These are phyloP conservation scores for Spisula subtruncata DNA, from an alignment of 2,888 invertebrate species.

Conservation along the genomic window DNA sequence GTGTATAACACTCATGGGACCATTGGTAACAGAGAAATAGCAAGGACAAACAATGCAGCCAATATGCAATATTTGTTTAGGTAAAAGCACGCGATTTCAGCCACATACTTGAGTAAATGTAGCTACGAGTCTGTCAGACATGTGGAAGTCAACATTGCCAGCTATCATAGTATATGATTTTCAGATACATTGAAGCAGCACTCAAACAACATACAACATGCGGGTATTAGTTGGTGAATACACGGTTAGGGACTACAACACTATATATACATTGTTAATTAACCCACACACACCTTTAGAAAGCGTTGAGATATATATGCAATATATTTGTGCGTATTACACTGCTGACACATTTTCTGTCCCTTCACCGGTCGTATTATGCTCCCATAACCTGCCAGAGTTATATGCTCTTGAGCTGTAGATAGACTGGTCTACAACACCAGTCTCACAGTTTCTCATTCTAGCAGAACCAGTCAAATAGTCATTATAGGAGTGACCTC, in stretches of 20 bases:
- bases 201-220: background rate
- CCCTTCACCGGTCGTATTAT: constrained; percentile 41
- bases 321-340: constrained; percentile 46
- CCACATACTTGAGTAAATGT: too few species aligned
- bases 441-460: constrained; percentile 61
- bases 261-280: constrained; percentile 22
- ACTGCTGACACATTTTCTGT: constrained; percentile 56
- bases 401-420: constrained; percentile 66
- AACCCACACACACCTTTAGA: constrained; percentile 63
- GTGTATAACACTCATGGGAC: too few species aligned
- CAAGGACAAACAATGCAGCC: too few species aligned
- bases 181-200: too few species aligned
- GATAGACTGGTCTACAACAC: constrained; percentile 36
- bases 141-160: background rate
- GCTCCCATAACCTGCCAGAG: constrained; percentile 59
- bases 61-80: too few species aligned
- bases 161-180: background rate
- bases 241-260: constrained; percentile 22
- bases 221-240: background rate
- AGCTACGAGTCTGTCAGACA: background rate
- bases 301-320: constrained; percentile 58
- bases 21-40: too few species aligned
- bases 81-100: too few species aligned
- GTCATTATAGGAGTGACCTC: constrained; percentile 52
- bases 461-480: constrained; percentile 56